Conservation (phyloP, 2,113 vertebrate species). For the Gallinago paraguaiae region DNA sequence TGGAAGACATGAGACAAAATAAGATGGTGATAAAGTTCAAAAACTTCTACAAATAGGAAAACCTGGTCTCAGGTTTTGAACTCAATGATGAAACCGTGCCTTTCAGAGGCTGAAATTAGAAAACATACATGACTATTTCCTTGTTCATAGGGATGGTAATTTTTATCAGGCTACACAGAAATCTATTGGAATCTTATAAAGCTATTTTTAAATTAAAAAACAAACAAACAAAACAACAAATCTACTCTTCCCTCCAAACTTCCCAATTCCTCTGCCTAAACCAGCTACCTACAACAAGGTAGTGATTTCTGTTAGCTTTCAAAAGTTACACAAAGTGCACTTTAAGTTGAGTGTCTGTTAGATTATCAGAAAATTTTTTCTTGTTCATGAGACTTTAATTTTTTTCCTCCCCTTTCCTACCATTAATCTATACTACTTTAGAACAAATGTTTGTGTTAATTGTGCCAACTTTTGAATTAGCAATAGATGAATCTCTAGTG, state of each 20-base stretch:
- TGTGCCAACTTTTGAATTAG: slow-evolving; percentile 36
- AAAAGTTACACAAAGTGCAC: not conserved
- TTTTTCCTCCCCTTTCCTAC: not conserved
- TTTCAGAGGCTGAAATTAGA: not conserved
- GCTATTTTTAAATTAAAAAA: not conserved
- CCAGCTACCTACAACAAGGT: not conserved
- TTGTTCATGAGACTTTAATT: not conserved
- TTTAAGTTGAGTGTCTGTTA: not conserved
- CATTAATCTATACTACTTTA: not conserved
- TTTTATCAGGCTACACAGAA: not conserved
- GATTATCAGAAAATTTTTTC: not conserved
- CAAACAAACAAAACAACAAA: no score
- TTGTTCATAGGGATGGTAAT: not conserved
- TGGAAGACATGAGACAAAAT: not conserved
- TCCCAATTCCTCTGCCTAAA: not conserved
- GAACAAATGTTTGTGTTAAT: slow-evolving; percentile 44
- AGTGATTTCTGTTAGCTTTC: not conserved
- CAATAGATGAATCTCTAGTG: not conserved
- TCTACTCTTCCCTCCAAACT: not conserved
- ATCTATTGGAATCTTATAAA: not conserved
- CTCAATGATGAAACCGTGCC: not conserved
- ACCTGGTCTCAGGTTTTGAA: not conserved
- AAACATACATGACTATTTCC: not conserved
- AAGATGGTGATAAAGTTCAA: not conserved
- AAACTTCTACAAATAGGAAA: not conserved